Evolutionary conservation across 2,888 invertebrate species (phyloP).

Genomic region (Oligia strigilis): DNA sequence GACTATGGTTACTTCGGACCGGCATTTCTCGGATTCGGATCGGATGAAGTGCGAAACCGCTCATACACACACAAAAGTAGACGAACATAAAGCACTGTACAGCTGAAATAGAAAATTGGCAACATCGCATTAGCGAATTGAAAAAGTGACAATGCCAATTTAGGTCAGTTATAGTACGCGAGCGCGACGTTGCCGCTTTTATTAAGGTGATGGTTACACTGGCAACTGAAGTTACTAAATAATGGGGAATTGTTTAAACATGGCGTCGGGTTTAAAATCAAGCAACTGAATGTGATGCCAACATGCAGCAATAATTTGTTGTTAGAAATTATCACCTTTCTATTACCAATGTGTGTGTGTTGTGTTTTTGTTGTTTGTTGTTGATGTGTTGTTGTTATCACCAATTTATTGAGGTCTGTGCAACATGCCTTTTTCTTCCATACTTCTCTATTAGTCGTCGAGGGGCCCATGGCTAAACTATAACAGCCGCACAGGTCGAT

Average conservation of each 20-base stretch:
- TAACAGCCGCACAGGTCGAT: too few species aligned
- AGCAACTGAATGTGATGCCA: not conserved
- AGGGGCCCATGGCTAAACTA: too few species aligned
- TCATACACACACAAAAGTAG: not conserved
- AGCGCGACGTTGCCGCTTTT: constrained; percentile 39
- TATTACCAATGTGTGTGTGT: too few species aligned
- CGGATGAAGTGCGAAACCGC: too few species aligned
- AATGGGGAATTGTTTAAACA: not conserved
- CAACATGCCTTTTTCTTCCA: not conserved
- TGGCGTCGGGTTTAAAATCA: not conserved
- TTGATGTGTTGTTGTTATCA: too few species aligned
- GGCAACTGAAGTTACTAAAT: not conserved
- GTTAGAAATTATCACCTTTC: too few species aligned
- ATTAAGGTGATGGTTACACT: not conserved
- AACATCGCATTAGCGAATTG: constrained; percentile 51
- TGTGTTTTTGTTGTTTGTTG: too few species aligned
- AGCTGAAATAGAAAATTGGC: constrained; percentile 27
- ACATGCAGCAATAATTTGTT: not conserved
- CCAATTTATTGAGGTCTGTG: too few species aligned
- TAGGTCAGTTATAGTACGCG: constrained; percentile 24
- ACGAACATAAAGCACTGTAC: not conserved
- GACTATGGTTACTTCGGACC: too few species aligned
- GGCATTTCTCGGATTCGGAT: too few species aligned
- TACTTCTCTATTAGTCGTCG: too few species aligned
- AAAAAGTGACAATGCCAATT: constrained; percentile 55